A percentile compares a stretch with the other conserved stretches of the same genome.
Evolutionary conservation across 2,797 vertebrate species (phyloP).

Genomic region (Buceros bicornis): DNA sequence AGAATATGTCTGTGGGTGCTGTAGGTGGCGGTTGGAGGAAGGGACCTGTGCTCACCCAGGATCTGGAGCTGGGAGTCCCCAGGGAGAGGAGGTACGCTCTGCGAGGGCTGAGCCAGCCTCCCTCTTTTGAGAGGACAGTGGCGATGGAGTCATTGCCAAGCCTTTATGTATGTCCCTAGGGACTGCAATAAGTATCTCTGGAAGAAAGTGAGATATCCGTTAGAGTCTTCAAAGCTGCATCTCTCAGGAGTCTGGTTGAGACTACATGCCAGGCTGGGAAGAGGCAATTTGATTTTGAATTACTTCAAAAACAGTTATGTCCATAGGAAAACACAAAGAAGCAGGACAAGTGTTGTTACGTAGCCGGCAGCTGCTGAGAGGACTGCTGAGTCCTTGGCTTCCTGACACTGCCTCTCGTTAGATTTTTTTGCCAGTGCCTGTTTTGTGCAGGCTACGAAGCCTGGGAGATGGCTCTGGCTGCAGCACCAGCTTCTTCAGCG

Average conservation of each 20-base stretch:
- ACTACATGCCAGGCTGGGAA: background rate
- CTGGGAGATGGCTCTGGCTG: background rate
- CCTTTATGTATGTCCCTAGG: background rate
- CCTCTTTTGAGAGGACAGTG: background rate
- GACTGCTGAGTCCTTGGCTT: background rate
- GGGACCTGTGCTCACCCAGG: background rate
- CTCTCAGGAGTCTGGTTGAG: background rate
- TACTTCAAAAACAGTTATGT: background rate
- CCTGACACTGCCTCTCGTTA: background rate
- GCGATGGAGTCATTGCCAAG: background rate
- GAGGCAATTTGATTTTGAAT: background rate
- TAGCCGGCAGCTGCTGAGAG: background rate
- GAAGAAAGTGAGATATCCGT: background rate
- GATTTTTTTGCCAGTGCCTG: background rate
- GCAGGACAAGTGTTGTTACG: background rate
- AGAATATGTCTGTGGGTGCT: background rate
- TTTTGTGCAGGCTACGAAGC: background rate
- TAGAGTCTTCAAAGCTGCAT: background rate
- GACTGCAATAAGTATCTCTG: background rate
- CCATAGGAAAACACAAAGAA: background rate
- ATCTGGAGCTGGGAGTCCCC: background rate
- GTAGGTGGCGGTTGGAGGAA: background rate
- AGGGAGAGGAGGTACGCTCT: background rate
- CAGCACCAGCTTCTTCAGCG: background rate
- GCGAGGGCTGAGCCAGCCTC: background rate